Conservation (phyloP, 2,797 vertebrate species). For the Sebastes flavidus region DNA sequence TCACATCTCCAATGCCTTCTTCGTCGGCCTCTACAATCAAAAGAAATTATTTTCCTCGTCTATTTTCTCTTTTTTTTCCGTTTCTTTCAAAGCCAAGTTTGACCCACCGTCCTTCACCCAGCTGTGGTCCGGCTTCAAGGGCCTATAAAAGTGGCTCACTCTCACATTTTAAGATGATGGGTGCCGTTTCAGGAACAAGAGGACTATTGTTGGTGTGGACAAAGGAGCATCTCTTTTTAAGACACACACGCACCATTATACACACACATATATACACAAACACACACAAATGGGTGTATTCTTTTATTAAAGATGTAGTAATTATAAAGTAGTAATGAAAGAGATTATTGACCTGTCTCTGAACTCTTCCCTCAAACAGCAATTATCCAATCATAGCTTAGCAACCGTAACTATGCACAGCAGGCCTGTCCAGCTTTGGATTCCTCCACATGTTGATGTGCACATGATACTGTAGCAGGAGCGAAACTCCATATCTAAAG, state of each 20-base stretch:
- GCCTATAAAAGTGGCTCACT: slow-evolving; percentile 40
- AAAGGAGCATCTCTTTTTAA: slow-evolving; percentile 44
- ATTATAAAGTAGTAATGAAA: not conserved
- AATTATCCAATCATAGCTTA: not conserved
- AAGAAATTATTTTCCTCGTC: slow-evolving; percentile 15
- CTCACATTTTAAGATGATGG: slow-evolving; percentile 53
- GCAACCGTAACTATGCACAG: not conserved
- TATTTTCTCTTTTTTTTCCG: not conserved
- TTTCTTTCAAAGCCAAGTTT: slow-evolving; percentile 7
- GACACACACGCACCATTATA: not conserved
- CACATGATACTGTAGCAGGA: not conserved
- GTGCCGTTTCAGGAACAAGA: slow-evolving; percentile 58
- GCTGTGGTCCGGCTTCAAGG: slow-evolving; percentile 46
- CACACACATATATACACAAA: not conserved
- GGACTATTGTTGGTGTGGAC: slow-evolving; percentile 53
- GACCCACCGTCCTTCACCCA: slow-evolving; percentile 25
- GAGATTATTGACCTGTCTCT: not conserved
- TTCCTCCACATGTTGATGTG: not conserved
- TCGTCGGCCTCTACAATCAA: slow-evolving; percentile 13
- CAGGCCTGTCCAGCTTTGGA: not conserved
- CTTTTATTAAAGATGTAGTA: not conserved
- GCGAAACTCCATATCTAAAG: not conserved
- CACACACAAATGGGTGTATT: not conserved
- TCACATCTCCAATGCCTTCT: slow-evolving; percentile 13
- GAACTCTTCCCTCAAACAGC: not conserved